Evolutionary conservation across 2,888 invertebrate species (phyloP).

Genomic region (Nephrotoma appendiculata): DNA sequence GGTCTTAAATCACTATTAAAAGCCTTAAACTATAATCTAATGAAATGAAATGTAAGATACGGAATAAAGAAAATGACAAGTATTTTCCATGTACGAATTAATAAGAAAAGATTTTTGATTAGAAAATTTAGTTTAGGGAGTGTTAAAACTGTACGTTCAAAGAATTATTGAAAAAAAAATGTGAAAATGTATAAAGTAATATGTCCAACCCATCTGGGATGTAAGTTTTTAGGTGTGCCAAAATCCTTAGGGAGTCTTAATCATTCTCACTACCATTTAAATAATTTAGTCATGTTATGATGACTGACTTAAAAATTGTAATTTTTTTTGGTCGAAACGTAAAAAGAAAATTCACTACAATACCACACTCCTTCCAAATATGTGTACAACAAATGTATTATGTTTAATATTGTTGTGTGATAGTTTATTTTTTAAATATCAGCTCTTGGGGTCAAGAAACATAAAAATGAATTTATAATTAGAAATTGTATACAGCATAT

Average conservation of each 20-base stretch:
- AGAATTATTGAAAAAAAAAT: background rate
- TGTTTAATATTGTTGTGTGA: background rate
- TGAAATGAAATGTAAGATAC: background rate
- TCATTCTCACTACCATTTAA: background rate
- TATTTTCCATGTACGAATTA: background rate
- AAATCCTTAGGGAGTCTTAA: conserved; percentile 16
- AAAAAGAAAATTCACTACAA: background rate
- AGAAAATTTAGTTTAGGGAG: background rate
- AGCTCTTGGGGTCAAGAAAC: background rate
- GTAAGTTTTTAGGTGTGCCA: conserved; percentile 14
- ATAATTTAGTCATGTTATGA: background rate
- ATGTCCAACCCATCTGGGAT: conserved; percentile 8
- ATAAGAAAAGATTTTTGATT: background rate
- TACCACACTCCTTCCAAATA: background rate
- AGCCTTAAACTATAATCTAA: background rate
- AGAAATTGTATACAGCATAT: background rate
- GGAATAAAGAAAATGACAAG: background rate
- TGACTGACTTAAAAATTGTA: background rate
- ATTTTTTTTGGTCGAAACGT: background rate
- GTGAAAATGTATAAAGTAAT: background rate
- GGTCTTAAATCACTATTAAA: background rate
- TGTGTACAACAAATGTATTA: background rate
- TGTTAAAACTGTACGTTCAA: background rate
- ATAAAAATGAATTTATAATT: background rate
- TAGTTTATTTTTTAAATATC: background rate